Conservation (phyloP, 2,888 invertebrate species). For the Girardia tigrina region DNA sequence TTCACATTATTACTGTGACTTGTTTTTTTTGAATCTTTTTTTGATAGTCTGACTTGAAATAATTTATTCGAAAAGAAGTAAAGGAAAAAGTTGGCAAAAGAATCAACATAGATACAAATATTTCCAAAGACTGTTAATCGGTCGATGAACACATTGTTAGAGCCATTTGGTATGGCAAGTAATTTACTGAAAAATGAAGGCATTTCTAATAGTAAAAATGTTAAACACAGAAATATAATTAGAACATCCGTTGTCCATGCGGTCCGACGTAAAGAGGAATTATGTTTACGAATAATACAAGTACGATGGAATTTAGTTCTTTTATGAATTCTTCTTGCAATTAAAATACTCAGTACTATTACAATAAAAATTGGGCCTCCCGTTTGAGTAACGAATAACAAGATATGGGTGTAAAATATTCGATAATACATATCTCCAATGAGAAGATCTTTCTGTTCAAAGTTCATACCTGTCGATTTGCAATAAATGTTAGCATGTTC, state of each 20-base stretch:
- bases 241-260: constrained; percentile 9
- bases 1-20: too few relatives aligned
- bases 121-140: not conserved
- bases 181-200: constrained; percentile 8
- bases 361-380: not conserved
- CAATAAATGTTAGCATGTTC: not conserved
- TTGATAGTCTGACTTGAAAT: not conserved
- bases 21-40: too few relatives aligned
- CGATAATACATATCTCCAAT: not conserved
- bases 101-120: constrained; percentile 8
- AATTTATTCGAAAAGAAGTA: not conserved
- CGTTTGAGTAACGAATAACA: not conserved
- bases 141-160: not conserved
- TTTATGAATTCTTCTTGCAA: not conserved
- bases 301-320: not conserved
- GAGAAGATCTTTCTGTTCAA: not conserved
- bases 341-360: not conserved
- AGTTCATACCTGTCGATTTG: not conserved
- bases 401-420: not conserved
- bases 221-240: not conserved
- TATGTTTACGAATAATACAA: not conserved
- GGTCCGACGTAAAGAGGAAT: not conserved
- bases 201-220: constrained; percentile 5
- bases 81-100: not conserved
- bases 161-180: not conserved